Conservation (phyloP, 2,888 invertebrate genomes). For the Nephrocerus scutellatus region DNA sequence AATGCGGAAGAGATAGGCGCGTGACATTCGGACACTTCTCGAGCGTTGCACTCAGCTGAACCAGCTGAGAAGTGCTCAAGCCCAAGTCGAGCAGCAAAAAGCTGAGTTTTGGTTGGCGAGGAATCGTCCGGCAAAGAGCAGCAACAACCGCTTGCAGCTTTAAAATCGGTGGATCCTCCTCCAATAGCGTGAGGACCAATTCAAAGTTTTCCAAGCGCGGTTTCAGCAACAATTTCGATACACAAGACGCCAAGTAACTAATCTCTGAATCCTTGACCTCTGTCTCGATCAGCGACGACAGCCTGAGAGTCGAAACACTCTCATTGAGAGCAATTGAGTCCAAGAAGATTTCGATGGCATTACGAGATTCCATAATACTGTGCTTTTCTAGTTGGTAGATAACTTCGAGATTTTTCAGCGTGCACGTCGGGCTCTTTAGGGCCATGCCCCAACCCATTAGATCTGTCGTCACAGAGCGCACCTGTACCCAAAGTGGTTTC, state of each 20-base stretch:
- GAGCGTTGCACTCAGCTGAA: constrained; percentile 50
- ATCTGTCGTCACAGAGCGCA: constrained; percentile 49
- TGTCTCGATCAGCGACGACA: constrained; percentile 51
- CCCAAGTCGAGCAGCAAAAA: constrained; percentile 53
- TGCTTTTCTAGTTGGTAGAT: constrained; percentile 50
- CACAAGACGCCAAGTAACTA: constrained; percentile 48
- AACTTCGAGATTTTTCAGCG: constrained; percentile 50
- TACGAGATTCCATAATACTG: constrained; percentile 33
- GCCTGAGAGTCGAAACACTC: constrained; percentile 50
- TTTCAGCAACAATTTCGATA: constrained; percentile 48
- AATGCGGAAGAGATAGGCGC: constrained; percentile 51
- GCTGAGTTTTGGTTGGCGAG: constrained; percentile 41
- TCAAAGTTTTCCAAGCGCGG: constrained; percentile 51
- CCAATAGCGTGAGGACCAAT: constrained; percentile 51
- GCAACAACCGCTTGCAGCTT: constrained; percentile 52
- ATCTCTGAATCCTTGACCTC: constrained; percentile 51
- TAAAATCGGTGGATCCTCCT: constrained; percentile 49
- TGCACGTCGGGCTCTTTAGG: constrained; percentile 48
- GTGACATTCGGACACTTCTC: constrained; percentile 50
- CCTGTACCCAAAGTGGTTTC: constrained; percentile 39
- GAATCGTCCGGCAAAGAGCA: constrained; percentile 46
- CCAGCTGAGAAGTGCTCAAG: constrained; percentile 51
- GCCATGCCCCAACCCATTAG: constrained; percentile 52
- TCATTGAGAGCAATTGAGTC: constrained; percentile 50
- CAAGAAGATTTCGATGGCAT: constrained; percentile 49